Percentiles rank a stretch among this genome's conserved stretches.
Evolutionary conservation across 2,888 invertebrate genomes (phyloP).

Genomic region (Heliconius erato): DNA sequence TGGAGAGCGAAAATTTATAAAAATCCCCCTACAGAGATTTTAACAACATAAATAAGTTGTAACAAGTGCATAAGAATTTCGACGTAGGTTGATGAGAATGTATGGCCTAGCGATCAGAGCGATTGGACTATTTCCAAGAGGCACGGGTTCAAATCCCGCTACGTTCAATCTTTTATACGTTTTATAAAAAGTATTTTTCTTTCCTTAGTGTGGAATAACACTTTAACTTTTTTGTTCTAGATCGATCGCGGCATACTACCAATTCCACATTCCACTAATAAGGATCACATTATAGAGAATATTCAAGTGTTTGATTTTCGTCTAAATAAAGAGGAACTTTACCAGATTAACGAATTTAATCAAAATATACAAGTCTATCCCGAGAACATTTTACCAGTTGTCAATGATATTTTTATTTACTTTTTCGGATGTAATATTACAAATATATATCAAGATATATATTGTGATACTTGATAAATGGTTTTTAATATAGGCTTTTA

Average conservation of each 20-base stretch:
- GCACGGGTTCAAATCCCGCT: no score
- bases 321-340: constrained; percentile 12
- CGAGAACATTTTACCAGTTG: background rate
- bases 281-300: constrained; percentile 2
- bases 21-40: no score
- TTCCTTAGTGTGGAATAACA: no score
- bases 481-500: background rate
- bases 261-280: constrained; percentile 13
- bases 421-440: constrained; percentile 1
- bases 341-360: constrained; percentile 12
- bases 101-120: no score
- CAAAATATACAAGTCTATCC: constrained; percentile 4
- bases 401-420: background rate
- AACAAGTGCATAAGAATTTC: no score
- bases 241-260: constrained; percentile 20
- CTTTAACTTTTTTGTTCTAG: background rate
- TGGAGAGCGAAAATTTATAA: no score
- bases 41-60: no score
- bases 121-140: no score
- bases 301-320: constrained; percentile 1
- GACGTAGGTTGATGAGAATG: no score
- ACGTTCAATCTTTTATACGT: no score
- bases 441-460: background rate
- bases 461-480: background rate
- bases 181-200: no score